Conservation (phyloP, 1,140 invertebrate genomes). For the Brachystomella parvula region DNA sequence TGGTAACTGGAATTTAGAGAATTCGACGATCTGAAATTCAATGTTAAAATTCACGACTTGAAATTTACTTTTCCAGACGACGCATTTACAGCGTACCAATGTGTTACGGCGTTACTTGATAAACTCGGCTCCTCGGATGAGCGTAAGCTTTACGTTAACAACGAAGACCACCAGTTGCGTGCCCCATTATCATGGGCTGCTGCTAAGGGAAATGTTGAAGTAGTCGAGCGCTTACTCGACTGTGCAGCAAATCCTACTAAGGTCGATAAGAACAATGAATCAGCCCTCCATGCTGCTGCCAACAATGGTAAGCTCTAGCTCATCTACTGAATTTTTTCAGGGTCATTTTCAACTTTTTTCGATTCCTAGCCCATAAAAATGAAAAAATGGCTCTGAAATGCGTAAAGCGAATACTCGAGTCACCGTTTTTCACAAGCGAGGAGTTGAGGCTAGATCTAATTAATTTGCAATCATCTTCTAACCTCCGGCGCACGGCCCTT, state of each 20-base stretch:
- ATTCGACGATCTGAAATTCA: not conserved
- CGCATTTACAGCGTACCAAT: not conserved
- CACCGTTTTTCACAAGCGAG: not conserved
- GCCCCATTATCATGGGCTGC: not conserved
- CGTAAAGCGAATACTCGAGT: not conserved
- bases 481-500: not conserved
- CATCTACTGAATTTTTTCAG: not conserved
- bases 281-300: constrained; percentile 1
- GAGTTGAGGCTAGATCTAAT: not conserved
- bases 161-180: not conserved
- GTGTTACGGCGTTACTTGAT: not conserved
- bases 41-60: not conserved
- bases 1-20: not conserved
- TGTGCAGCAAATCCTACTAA: not conserved
- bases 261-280: not conserved
- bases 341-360: not conserved
- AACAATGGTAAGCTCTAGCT: not conserved
- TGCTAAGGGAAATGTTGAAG: not conserved
- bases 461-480: not conserved
- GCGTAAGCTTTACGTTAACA: not conserved
- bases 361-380: not conserved
- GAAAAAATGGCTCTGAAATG: not conserved
- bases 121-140: not conserved
- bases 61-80: not conserved
- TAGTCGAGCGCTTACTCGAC: constrained; percentile 2